phyloP scores from a whole-genome alignment of 1,140 invertebrate genomes.

The Tetramorium simillimum region DNA sequence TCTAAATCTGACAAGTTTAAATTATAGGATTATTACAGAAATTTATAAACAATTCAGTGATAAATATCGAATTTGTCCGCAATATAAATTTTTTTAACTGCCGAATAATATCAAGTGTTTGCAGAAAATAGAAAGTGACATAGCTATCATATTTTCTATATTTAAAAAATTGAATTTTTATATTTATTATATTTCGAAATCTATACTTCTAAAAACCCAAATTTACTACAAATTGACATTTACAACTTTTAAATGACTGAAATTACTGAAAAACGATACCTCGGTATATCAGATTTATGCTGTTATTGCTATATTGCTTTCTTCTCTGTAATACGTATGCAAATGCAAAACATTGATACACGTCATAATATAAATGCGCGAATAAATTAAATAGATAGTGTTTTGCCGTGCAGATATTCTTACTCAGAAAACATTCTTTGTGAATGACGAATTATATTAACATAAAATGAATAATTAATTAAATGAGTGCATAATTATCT shows the following conservation, averaged over 20 bases:
- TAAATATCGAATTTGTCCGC: not conserved
- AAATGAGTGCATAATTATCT: not conserved
- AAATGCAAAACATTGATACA: not conserved
- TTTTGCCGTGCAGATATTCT: not conserved
- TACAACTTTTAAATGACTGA: not conserved
- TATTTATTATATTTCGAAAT: not conserved
- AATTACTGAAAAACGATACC: not conserved
- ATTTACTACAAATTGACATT: not conserved
- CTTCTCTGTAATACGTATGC: not conserved
- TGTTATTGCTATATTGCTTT: not conserved
- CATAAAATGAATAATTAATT: not conserved
- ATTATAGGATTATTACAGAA: slow-evolving; percentile 1
- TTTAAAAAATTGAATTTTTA: not conserved
- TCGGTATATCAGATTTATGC: not conserved
- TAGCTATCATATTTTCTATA: not conserved
- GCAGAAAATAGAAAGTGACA: not conserved
- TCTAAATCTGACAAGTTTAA: slow-evolving; percentile 1
- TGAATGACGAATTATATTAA: slow-evolving; percentile 18
- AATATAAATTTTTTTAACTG: not conserved
- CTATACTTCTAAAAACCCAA: not conserved
- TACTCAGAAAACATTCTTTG: slow-evolving; percentile 8
- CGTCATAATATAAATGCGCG: not conserved
- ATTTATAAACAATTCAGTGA: not conserved
- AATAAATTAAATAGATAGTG: slow-evolving; percentile 2
- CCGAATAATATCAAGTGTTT: not conserved